These are phyloP conservation scores for Limenitis camilla DNA, from an alignment of 2,888 invertebrate species.

Conservation along the genomic window DNA sequence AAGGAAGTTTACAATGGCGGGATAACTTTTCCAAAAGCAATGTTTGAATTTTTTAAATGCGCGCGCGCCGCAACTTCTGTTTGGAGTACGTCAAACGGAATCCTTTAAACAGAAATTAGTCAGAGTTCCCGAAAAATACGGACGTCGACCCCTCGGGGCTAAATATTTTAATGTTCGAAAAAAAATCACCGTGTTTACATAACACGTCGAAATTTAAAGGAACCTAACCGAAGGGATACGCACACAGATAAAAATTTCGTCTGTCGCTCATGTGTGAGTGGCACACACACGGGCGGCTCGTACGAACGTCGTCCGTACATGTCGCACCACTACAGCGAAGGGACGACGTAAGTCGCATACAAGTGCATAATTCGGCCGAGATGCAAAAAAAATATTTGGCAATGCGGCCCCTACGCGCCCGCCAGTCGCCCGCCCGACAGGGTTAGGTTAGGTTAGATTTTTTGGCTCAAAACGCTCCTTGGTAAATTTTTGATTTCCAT, in stretches of 20 bases:
- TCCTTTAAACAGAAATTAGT: conserved; percentile 66
- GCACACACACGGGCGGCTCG: conserved; percentile 55
- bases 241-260: conserved; percentile 63
- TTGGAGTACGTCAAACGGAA: conserved; percentile 40
- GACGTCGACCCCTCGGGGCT: conserved; percentile 61
- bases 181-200: conserved; percentile 66
- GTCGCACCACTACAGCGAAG: conserved; percentile 74
- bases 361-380: conserved; percentile 76
- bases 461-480: conserved; percentile 74
- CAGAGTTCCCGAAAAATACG: conserved; percentile 70
- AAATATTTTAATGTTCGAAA: conserved; percentile 65
- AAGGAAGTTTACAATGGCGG: conserved; percentile 29
- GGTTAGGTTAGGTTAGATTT: conserved; percentile 76
- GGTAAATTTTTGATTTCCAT: conserved; percentile 53
- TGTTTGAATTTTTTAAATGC: conserved; percentile 35
- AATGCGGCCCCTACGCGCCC: conserved; percentile 74
- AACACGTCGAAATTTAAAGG: conserved; percentile 67
- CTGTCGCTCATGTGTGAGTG: conserved; percentile 53
- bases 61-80: conserved; percentile 36
- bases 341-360: conserved; percentile 74
- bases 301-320: conserved; percentile 71
- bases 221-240: conserved; percentile 57
- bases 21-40: conserved; percentile 25
- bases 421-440: conserved; percentile 74
- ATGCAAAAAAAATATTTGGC: conserved; percentile 76